Percentiles rank a stretch among this genome's conserved stretches.
Conservation (phyloP, 2,888 invertebrate species). For the Caenorhabditis sp. region DNA sequence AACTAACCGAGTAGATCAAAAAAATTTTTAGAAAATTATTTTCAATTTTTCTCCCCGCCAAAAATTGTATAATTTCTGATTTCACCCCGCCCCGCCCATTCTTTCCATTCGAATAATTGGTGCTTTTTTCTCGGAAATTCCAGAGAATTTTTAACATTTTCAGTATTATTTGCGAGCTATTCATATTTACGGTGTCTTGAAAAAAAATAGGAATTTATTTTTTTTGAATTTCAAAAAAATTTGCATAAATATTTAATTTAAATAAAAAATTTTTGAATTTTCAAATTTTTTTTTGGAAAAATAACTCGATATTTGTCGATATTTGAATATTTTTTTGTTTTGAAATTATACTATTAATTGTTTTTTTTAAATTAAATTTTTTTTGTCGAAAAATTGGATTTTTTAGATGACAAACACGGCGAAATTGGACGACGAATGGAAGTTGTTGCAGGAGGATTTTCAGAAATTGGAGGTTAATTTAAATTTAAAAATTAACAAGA, state of each 20-base stretch:
- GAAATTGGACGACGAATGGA: conserved; percentile 65
- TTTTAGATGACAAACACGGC: conserved; percentile 42
- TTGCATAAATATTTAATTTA: too few relatives aligned
- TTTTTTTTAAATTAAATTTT: background rate
- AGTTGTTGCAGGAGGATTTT: conserved; percentile 65
- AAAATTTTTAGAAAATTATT: too few relatives aligned
- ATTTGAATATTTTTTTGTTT: conserved; percentile 12
- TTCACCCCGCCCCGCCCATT: too few relatives aligned
- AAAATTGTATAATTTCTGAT: too few relatives aligned
- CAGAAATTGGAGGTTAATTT: conserved; percentile 68
- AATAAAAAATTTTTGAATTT: background rate
- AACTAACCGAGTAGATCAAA: too few relatives aligned
- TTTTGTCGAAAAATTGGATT: too few relatives aligned
- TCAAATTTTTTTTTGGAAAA: background rate
- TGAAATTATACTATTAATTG: background rate
- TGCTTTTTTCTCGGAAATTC: background rate
- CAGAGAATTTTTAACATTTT: background rate
- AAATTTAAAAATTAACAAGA: background rate
- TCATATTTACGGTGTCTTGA: too few relatives aligned
- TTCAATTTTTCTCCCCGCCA: too few relatives aligned
- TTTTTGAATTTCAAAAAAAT: too few relatives aligned
- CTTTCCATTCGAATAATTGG: background rate
- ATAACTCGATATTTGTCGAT: conserved; percentile 13
- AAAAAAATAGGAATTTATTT: too few relatives aligned
- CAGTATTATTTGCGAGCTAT: too few relatives aligned